Percentiles rank a stretch among this genome's conserved stretches.
These are phyloP conservation scores for Oedothorax gibbosus DNA, from an alignment of 1,140 invertebrate genomes.

Conservation along the genomic window DNA sequence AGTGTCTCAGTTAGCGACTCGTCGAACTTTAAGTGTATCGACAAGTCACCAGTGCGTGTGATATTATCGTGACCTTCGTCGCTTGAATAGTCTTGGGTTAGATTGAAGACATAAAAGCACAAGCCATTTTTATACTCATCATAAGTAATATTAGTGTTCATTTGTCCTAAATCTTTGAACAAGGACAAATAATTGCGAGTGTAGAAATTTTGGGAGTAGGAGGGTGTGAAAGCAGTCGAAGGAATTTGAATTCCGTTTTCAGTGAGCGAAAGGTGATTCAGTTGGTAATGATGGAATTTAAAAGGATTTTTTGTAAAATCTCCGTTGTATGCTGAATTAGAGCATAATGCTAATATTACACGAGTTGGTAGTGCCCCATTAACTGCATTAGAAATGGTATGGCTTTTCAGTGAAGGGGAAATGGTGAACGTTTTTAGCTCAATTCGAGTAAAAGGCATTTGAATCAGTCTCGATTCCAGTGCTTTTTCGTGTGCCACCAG, in stretches of 20 bases:
- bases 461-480: not conserved
- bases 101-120: not conserved
- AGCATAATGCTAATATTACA: not conserved
- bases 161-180: not conserved
- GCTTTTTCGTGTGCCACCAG: not conserved
- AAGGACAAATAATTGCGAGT: not conserved
- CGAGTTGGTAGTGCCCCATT: not conserved
- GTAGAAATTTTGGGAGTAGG: not conserved
- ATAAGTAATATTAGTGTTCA: not conserved
- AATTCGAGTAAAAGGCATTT: conserved; percentile 14
- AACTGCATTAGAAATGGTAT: not conserved
- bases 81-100: not conserved
- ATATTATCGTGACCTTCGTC: not conserved
- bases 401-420: not conserved
- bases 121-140: not conserved
- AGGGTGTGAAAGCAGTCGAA: not conserved
- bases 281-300: conserved; percentile 7
- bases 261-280: not conserved
- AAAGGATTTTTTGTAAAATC: conserved; percentile 15
- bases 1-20: not conserved
- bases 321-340: not conserved
- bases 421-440: not conserved
- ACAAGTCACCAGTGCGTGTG: not conserved
- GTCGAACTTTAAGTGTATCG: conserved; percentile 11
- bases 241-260: conserved; percentile 8